Base-by-base conservation (phyloP, 2,113 vertebrate species). In the Anser brachyrhynchus region DNA sequence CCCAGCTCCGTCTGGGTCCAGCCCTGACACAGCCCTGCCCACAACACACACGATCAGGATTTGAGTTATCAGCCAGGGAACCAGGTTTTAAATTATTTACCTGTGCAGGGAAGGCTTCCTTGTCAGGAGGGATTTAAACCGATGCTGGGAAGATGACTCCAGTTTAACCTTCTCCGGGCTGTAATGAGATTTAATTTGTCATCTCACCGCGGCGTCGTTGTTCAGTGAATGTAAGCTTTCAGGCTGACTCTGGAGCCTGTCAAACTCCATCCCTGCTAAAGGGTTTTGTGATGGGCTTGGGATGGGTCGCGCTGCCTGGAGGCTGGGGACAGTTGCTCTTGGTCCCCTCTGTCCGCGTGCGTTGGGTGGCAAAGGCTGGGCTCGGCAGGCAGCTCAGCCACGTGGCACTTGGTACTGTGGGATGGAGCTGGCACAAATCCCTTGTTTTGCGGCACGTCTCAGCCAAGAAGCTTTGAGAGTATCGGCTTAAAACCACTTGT, bases 201-300 rank as follows among this genome's bases (percentile, higher is more conserved):
- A 57, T 58, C 46, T 88, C 33, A 5, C 51, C 0, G 2, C 10
- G 19, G 35, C 0, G 5, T 15, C 37, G 22, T 59, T 1, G 1
- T 39, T 22, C 1, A 9, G 43, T 0, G 2, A 49, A n/a, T 74
- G 33, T 9, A 15, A 84, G 51, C 19, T 81, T 61, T 44, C 66
- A 18, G 90, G 29, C 35, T 85, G 61, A 6, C 33, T 75, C 75
- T 37, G 62, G 41, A 91, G 41, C 61, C 41, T 59, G 59, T 70
- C 85, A 19, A 64, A 11, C 73, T 54, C 79, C 71, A 54, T 59
- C 79, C 22, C 11, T 0, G 0, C 41, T 31, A 19, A 39, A n/a
- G 62, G 35, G 44, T 62, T 7, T 43, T 3, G 23, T 0, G 35
- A 31, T 7, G 90, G 80, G 28, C 37, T 76, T 0, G 0, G 69